Conservation (phyloP, 2,888 invertebrate species). For the Entomobrya multifasciata region DNA sequence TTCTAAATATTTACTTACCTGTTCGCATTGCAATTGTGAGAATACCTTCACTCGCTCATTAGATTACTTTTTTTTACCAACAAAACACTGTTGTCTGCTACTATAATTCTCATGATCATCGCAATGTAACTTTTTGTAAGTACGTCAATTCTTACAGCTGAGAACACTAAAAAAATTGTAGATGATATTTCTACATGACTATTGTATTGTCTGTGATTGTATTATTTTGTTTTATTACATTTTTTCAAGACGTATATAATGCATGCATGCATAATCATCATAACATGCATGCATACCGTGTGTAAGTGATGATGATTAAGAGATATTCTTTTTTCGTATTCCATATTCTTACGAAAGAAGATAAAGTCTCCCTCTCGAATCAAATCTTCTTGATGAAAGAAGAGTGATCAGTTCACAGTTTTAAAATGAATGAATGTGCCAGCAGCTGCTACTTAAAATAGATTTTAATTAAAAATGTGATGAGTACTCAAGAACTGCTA, state of each 20-base stretch:
- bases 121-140: slow-evolving; percentile 46
- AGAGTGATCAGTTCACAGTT: slow-evolving; percentile 30
- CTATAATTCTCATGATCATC: slow-evolving; percentile 54
- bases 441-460: background rate
- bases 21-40: slow-evolving; percentile 39
- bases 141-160: slow-evolving; percentile 65
- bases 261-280: background rate
- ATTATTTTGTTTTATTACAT: slow-evolving; percentile 34
- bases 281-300: slow-evolving; percentile 14
- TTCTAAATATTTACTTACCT: slow-evolving; percentile 52
- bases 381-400: slow-evolving; percentile 35
- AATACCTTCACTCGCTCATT: slow-evolving; percentile 51
- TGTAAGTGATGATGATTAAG: slow-evolving; percentile 22
- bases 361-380: slow-evolving; percentile 9
- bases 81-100: background rate
- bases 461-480: background rate
- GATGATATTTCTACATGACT: slow-evolving; percentile 21
- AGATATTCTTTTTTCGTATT: slow-evolving; percentile 52
- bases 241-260: slow-evolving; percentile 20
- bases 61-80: slow-evolving; percentile 43
- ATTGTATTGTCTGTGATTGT: slow-evolving; percentile 16
- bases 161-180: slow-evolving; percentile 56
- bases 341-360: slow-evolving; percentile 28
- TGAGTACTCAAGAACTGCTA: slow-evolving; percentile 2
- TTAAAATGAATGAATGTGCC: slow-evolving; percentile 37